Base-by-base conservation (phyloP, 2,888 invertebrate genomes). In the Lycia hirtaria region DNA sequence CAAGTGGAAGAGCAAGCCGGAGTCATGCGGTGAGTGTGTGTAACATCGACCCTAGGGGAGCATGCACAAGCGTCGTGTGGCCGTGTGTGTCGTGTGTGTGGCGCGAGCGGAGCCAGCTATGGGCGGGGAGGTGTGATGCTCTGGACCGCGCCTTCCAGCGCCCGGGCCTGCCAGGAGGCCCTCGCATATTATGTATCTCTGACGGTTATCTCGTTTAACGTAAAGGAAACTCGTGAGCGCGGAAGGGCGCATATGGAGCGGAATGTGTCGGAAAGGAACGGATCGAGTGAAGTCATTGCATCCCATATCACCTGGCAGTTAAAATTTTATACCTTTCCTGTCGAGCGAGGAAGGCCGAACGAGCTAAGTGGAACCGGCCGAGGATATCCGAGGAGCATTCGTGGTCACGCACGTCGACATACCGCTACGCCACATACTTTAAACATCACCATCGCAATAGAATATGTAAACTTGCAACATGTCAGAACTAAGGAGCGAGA, bases 281-380 rank as follows among this genome's bases (percentile, higher is more conserved):
- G 87, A 78, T 78, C 78, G 78, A 87, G 85, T 88, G 84, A 86
- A 81, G 75, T 85, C 81, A 76, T 86, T 87, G 91, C 91, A 92
- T 92, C 91, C 91, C 91, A 92, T 92, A 92, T 92, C 91, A 92
- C 91, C 90, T 89, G 89, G 88, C 91, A 83, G 81, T 87, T 85
- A 76, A 76, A 88, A 92, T 92, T 92, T 92, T 92, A 92, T 92
- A 92, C 91, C 91, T 92, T 91, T 92, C 91, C 91, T 88, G 89
- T 85, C 85, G 90, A 91, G 88, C 90, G 90, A 90, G 89, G 87
- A 83, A 85, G 90, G 91, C 90, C 88, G 89, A 88, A 85, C 85
- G 88, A 87, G 78, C 89, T 90, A 91, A 88, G 88, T 89, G 88
- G 88, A 82, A 85, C 87, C 87, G 87, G 87, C 85, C 87, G 87